These are phyloP conservation scores for Ursus arctos DNA, from an alignment of 2,113 vertebrate species.

Conservation along the genomic window DNA sequence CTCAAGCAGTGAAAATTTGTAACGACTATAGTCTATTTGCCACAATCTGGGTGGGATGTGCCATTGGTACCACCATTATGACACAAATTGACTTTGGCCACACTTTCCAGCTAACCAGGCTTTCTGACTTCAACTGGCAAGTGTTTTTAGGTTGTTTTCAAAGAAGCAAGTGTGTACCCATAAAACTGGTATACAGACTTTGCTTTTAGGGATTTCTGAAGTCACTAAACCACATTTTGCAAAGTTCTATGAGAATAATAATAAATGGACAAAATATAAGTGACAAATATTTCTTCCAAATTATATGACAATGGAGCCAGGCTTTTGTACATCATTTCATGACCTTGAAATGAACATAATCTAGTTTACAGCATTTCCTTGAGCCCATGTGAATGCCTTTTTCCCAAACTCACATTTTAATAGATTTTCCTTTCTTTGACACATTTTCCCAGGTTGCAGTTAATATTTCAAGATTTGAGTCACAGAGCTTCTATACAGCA, in stretches of 20 bases:
- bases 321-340: background rate
- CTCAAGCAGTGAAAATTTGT: background rate
- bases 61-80: background rate
- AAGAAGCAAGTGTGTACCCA: background rate
- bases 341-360: slow-evolving; percentile 4
- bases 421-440: slow-evolving; percentile 28
- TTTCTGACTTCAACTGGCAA: background rate
- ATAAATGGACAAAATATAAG: background rate
- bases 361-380: background rate
- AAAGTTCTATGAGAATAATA: background rate
- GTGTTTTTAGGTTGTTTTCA: background rate
- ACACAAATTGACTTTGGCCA: background rate
- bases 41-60: background rate
- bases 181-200: background rate
- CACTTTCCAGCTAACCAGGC: background rate
- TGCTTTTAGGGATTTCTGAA: background rate
- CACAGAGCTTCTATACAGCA: background rate
- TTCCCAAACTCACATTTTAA: slow-evolving; percentile 52
- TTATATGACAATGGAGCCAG: slow-evolving; percentile 8
- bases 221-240: background rate
- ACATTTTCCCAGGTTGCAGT: slow-evolving; percentile 47
- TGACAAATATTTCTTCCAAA: background rate
- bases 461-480: slow-evolving; percentile 66
- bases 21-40: background rate
- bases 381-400: background rate